Evolutionary conservation across 2,797 vertebrate genomes (phyloP).

Genomic region (Sebastes minor): DNA sequence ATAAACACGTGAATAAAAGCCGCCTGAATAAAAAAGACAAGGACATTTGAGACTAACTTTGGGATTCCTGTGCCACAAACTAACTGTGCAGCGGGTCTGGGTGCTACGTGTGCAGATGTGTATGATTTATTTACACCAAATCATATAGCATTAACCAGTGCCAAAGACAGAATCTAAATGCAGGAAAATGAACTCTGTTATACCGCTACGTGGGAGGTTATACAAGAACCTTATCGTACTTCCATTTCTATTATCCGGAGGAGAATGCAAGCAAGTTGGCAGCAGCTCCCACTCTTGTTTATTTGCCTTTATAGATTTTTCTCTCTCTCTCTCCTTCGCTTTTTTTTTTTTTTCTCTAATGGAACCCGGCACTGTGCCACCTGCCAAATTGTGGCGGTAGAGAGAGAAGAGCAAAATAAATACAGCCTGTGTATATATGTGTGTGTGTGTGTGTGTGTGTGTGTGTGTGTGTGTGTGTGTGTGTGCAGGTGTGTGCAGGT

Average conservation of each 20-base stretch:
- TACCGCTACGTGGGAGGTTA: conserved; percentile 59
- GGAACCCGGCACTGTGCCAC: conserved; percentile 63
- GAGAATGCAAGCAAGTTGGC: conserved; percentile 65
- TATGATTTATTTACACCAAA: conserved; percentile 10
- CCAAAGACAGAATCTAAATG: conserved; percentile 27
- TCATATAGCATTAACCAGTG: conserved; percentile 58
- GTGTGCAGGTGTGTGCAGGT: not conserved
- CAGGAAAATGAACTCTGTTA: conserved; percentile 46
- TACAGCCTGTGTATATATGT: conserved; percentile 12
- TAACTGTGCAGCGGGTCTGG: not conserved
- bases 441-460: not conserved
- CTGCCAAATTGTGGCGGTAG: conserved; percentile 62
- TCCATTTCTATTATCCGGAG: conserved; percentile 65
- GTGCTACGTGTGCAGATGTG: not conserved
- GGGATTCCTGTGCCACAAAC: not conserved
- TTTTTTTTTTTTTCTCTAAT: conserved; percentile 37
- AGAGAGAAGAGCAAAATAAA: conserved; percentile 51
- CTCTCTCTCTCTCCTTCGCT: not conserved
- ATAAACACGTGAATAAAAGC: not conserved
- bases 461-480: not conserved
- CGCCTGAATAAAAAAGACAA: not conserved
- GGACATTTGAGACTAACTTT: not conserved
- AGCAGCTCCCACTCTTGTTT: conserved; percentile 65
- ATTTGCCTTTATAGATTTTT: conserved; percentile 74
- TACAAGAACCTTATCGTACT: conserved; percentile 66